Conservation (phyloP, 2,797 vertebrate genomes). For the Lacerta bilineata region DNA sequence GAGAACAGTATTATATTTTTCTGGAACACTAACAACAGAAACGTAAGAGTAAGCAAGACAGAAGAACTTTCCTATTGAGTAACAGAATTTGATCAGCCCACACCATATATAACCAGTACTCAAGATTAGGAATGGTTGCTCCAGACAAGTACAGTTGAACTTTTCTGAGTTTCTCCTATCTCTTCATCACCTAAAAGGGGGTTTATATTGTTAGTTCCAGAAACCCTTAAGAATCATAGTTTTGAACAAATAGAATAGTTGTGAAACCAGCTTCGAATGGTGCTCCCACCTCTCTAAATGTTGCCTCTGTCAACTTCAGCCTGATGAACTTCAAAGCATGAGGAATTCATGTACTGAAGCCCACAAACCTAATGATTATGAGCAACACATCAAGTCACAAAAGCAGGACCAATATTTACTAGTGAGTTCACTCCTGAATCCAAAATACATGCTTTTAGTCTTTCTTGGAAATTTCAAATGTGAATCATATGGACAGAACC, state of each 20-base stretch:
- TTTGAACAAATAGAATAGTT: background rate
- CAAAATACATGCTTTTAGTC: background rate
- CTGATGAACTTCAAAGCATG: background rate
- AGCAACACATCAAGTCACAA: background rate
- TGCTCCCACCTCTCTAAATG: background rate
- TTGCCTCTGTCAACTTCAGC: background rate
- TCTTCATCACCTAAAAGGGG: background rate
- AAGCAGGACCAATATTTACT: background rate
- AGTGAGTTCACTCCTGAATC: background rate
- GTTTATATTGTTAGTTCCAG: background rate
- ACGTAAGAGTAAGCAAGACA: background rate
- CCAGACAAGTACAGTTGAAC: background rate
- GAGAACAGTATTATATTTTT: background rate
- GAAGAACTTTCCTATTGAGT: background rate
- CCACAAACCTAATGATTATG: background rate
- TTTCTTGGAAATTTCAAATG: background rate
- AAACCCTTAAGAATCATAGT: too few relatives aligned
- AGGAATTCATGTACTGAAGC: background rate
- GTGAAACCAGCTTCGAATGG: background rate
- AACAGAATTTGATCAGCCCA: background rate
- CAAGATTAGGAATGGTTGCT: background rate
- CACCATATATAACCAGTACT: background rate
- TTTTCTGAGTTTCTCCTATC: background rate
- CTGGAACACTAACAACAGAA: background rate
- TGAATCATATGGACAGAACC: background rate